Base-by-base conservation (phyloP, 2,888 invertebrate genomes). In the Dendrolimus houi region DNA sequence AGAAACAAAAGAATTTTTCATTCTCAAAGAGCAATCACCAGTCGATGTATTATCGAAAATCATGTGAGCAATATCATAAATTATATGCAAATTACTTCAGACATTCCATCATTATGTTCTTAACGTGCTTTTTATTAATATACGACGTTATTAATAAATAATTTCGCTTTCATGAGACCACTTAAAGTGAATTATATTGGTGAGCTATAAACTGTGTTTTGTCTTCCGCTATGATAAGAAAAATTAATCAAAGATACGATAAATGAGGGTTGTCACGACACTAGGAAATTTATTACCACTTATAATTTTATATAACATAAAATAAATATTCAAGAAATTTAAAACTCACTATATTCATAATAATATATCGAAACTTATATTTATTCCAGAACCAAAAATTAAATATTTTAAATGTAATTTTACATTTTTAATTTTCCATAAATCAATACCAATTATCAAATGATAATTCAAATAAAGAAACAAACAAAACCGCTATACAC, bases 61-160 rank as follows among this genome's bases (percentile, higher is more conserved):
- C 47, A 41, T 53, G 41, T 53, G 55, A 54, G 17, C 52, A 40
- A 53, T 53, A 52, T 52, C 55, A 55, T 55, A 53, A 56, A 58
- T 52, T 29, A 52, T 58, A 58, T 58, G 55, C 53, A 58, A 58
- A 58, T 58, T 56, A 55, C 53, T 53, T 40, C 58, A 47, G 47
- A 47, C 47, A 47, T 47, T 47, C 12, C 47, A 12, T 12, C 47
- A 47, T 47, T 47, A 10, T 47, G 12, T 47, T 47, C 47, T 47
- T 47, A 47, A 47, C 47, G 47, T 75, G 81, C 80, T 78, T 79
- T 80, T 77, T 80, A 80, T 79, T 79, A 77, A 84, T 79, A 75
- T 67, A 29, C 59, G 55, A 61, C 69, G 72, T 79, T 81, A 85
- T 87, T 87, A 87, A 86, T 77, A 84, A 84, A 82, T 85, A 87